A percentile compares a stretch with the other conserved stretches of the same genome.
Conservation (phyloP, 2,797 vertebrate species). For the Galaxias olidus region DNA sequence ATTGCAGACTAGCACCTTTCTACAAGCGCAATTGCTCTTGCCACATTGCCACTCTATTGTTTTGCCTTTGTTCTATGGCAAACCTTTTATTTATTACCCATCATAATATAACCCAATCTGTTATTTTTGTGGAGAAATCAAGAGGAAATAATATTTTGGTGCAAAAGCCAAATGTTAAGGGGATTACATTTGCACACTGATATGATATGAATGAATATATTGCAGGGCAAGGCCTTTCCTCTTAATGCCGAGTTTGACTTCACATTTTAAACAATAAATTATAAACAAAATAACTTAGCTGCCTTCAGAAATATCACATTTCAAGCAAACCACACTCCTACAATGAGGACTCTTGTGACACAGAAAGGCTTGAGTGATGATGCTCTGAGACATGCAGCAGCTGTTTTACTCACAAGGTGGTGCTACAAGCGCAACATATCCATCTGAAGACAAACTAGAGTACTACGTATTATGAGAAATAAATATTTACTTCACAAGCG, state of each 20-base stretch:
- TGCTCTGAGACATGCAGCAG: conserved; percentile 57
- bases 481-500: conserved; percentile 46
- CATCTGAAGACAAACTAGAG: conserved; percentile 26
- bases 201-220: conserved; percentile 6
- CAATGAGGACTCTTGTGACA: no score
- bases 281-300: no score
- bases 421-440: conserved; percentile 69
- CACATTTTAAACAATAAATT: no score
- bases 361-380: no score
- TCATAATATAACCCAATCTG: conserved; percentile 60
- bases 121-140: conserved; percentile 55
- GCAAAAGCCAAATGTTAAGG: conserved; percentile 50
- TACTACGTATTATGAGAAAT: conserved; percentile 39
- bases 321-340: no score
- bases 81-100: conserved; percentile 58
- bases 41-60: no score
- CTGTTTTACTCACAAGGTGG: conserved; percentile 75
- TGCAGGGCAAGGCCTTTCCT: no score
- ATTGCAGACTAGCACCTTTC: conserved; percentile 16
- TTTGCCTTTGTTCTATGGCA: no score
- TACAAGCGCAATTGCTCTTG: neutral
- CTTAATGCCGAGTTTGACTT: no score
- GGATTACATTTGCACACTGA: conserved; percentile 59
- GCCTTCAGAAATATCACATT: no score
- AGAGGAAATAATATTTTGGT: conserved; percentile 61